Evolutionary conservation across 2,888 invertebrate genomes (phyloP).

Genomic region (Cataglyphis albicans): DNA sequence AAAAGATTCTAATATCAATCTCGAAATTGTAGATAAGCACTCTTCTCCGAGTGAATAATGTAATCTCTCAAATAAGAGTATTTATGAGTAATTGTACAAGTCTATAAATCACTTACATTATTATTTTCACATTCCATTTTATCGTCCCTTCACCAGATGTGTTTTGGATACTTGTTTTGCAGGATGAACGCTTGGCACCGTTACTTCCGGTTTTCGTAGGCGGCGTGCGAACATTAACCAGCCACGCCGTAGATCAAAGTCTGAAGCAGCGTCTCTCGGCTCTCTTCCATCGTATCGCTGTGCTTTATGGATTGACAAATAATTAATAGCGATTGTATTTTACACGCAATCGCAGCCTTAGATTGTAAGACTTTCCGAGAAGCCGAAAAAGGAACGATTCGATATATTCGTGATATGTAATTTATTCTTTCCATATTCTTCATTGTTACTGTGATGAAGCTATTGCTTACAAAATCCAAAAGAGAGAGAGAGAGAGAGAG

Average conservation of each 20-base stretch:
- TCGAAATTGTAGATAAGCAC: neutral
- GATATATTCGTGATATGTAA: conserved; percentile 7
- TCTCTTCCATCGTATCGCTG: conserved; percentile 87
- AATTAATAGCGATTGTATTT: conserved; percentile 58
- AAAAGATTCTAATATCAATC: neutral
- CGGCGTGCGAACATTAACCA: conserved; percentile 87
- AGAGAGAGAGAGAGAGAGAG: neutral
- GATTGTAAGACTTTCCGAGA: conserved; percentile 12
- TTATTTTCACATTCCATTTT: neutral
- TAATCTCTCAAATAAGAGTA: neutral
- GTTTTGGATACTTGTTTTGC: conserved; percentile 48
- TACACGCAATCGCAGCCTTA: conserved; percentile 23
- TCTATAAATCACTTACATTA: neutral
- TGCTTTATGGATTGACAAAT: conserved; percentile 86
- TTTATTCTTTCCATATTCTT: conserved; percentile 31
- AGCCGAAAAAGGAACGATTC: conserved; percentile 5
- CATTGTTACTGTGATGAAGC: conserved; percentile 32
- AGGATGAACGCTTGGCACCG: conserved; percentile 87
- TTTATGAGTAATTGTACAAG: neutral
- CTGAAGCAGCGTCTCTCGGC: conserved; percentile 87
- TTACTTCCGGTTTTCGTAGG: conserved; percentile 88
- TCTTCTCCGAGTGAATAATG: neutral
- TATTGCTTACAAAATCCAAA: neutral
- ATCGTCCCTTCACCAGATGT: neutral
- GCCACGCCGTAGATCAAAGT: conserved; percentile 87